These are phyloP conservation scores for Sebastes flavidus DNA, from an alignment of 2,797 vertebrate genomes.

Conservation along the genomic window DNA sequence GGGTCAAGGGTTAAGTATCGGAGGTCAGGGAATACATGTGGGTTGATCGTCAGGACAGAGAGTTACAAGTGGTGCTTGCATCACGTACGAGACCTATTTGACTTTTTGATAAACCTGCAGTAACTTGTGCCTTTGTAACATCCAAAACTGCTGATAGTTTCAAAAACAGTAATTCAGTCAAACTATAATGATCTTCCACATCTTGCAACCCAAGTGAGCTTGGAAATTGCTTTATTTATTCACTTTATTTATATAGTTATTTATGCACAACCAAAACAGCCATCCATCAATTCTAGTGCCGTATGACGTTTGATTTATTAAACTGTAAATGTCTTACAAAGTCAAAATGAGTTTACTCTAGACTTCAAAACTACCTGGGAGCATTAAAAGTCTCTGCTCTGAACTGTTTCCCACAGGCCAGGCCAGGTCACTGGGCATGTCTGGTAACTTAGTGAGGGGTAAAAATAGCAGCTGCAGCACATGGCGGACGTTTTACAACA, in stretches of 20 bases:
- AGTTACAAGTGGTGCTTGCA: neutral
- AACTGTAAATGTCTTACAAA: neutral
- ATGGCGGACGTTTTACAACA: constrained; percentile 47
- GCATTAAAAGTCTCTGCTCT: constrained; percentile 2
- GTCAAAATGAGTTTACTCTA: neutral
- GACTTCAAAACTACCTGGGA: constrained; percentile 4
- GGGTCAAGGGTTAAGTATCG: neutral
- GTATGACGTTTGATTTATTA: neutral
- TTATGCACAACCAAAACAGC: neutral
- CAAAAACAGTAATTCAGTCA: neutral
- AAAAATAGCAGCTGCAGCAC: constrained; percentile 52
- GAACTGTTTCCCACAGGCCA: constrained; percentile 29
- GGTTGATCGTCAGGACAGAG: neutral
- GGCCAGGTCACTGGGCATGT: constrained; percentile 18
- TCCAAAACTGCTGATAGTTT: neutral
- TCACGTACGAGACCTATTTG: neutral
- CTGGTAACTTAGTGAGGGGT: constrained; percentile 26
- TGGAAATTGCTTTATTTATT: neutral
- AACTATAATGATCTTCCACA: neutral
- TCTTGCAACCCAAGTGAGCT: neutral
- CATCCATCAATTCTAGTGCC: neutral
- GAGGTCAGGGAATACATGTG: neutral
- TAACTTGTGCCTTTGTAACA: neutral
- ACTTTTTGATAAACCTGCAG: neutral
- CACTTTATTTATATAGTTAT: neutral